Evolutionary conservation across 2,113 vertebrate genomes (phyloP).

Genomic region (Coracopsis vasa): DNA sequence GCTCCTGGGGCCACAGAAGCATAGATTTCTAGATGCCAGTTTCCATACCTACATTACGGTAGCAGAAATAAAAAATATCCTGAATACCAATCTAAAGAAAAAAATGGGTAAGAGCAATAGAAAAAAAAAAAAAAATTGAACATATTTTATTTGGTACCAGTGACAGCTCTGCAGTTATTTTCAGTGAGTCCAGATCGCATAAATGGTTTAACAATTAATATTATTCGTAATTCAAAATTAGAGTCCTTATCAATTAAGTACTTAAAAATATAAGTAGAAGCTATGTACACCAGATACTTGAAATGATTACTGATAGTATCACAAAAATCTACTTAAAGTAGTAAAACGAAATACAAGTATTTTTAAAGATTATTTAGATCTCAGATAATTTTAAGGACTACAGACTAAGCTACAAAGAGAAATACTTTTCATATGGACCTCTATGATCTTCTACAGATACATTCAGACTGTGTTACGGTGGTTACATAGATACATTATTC

Average conservation of each 20-base stretch:
- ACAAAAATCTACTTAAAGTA: background rate
- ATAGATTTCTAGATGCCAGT: background rate
- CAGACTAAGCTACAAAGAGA: background rate
- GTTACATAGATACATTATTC: background rate
- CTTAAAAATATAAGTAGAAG: background rate
- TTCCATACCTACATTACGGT: background rate
- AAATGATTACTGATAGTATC: background rate
- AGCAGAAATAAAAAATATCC: background rate
- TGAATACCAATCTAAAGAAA: background rate
- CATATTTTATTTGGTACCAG: background rate
- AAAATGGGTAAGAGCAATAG: background rate
- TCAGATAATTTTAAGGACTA: background rate
- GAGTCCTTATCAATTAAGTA: background rate
- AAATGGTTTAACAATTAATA: background rate
- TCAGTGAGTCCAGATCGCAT: background rate
- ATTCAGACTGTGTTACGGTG: background rate
- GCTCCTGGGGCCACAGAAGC: background rate
- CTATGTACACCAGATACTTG: background rate
- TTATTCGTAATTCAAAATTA: background rate
- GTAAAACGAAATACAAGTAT: background rate
- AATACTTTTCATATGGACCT: background rate
- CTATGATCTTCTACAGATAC: background rate
- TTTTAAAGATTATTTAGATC: background rate
- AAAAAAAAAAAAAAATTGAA: background rate
- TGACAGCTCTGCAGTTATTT: background rate